Evolutionary conservation across 2,888 invertebrate genomes (phyloP).

Genomic region (Lithophane semibrunnea): DNA sequence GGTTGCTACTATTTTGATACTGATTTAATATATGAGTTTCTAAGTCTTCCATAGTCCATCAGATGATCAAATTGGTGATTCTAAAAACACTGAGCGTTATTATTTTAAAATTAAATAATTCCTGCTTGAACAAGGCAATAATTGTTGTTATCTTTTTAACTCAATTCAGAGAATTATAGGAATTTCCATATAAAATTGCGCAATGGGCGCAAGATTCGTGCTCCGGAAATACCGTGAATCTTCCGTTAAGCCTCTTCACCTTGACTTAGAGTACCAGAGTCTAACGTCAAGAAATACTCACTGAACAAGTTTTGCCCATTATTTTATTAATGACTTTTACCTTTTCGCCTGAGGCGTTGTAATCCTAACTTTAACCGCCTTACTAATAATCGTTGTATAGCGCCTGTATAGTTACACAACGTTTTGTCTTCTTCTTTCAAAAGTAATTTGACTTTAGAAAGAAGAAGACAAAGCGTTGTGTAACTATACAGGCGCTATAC

Average conservation of each 20-base stretch:
- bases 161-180: background rate
- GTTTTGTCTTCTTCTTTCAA: too few relatives aligned
- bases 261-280: conserved; percentile 1
- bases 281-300: background rate
- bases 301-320: background rate
- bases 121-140: background rate
- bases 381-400: too few relatives aligned
- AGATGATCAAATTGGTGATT: background rate
- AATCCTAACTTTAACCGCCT: too few relatives aligned
- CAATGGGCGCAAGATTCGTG: background rate
- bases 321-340: background rate
- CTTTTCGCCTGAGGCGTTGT: background rate
- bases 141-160: background rate
- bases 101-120: background rate
- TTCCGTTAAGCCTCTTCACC: conserved; percentile 13
- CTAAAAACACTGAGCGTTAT: background rate
- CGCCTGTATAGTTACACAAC: too few relatives aligned
- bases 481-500: too few relatives aligned
- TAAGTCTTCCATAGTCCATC: background rate
- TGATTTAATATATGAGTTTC: too few relatives aligned
- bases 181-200: background rate
- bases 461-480: too few relatives aligned
- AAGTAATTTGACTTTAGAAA: too few relatives aligned
- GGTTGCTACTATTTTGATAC: too few relatives aligned
- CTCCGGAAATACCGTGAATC: conserved; percentile 1